Conservation (phyloP, 2,888 invertebrate genomes). For the Spisula solida region DNA sequence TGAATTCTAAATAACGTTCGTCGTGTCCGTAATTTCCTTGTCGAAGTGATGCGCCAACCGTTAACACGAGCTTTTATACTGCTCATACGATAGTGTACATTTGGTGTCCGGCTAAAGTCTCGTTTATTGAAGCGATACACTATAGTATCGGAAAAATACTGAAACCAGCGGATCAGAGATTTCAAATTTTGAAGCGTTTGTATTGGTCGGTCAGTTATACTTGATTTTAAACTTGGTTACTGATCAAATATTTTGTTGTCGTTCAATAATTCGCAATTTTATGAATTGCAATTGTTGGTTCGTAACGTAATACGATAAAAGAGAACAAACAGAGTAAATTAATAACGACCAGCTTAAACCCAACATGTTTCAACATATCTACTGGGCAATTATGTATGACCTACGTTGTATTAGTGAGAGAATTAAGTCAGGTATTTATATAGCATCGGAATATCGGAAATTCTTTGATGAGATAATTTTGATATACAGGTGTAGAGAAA, state of each 20-base stretch:
- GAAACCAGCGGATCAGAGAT: conserved; percentile 18
- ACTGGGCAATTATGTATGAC: neutral
- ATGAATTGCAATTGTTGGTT: neutral
- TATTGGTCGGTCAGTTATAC: neutral
- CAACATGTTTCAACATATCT: neutral
- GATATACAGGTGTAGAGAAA: too few relatives aligned
- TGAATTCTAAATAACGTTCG: conserved; percentile 2
- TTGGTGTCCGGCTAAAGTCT: conserved; percentile 6
- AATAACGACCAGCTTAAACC: neutral
- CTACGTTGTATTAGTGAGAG: neutral
- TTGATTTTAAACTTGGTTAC: conserved; percentile 42
- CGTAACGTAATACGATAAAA: neutral
- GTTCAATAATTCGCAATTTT: neutral
- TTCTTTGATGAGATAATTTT: too few relatives aligned
- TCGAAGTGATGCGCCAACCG: conserved; percentile 20
- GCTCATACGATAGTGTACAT: neutral
- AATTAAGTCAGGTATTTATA: too few relatives aligned
- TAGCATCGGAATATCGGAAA: too few relatives aligned
- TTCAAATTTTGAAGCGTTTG: conserved; percentile 34
- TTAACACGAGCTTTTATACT: conserved; percentile 24
- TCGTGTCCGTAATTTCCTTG: conserved; percentile 29
- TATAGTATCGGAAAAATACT: neutral
- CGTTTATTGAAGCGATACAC: neutral
- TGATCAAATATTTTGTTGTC: conserved; percentile 36
- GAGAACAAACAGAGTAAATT: neutral